Conservation (phyloP, 2,797 vertebrate species). For the Sphenodon punctatus region DNA sequence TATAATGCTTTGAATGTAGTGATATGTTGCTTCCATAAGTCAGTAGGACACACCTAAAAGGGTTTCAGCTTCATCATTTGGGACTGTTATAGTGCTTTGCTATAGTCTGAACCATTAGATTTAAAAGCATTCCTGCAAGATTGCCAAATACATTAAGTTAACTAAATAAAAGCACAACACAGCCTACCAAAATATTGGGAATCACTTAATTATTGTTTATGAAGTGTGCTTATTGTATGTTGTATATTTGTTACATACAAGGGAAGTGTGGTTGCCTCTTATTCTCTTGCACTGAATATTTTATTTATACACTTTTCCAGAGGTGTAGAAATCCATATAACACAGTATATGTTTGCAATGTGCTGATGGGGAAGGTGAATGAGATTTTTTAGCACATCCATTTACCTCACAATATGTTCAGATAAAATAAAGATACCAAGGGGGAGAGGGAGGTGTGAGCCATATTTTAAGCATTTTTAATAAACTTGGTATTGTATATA, state of each 20-base stretch:
- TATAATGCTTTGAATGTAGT: not conserved
- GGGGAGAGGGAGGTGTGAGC: not conserved
- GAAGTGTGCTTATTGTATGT: not conserved
- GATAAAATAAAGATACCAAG: not conserved
- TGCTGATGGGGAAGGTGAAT: not conserved
- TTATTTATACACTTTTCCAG: not conserved
- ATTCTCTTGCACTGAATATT: not conserved
- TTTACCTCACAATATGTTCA: not conserved
- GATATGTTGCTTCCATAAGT: not conserved
- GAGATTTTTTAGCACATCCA: not conserved
- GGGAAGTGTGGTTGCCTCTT: not conserved
- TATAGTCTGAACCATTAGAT: constrained; percentile 47
- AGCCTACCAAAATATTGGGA: constrained; percentile 1
- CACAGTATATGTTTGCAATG: not conserved
- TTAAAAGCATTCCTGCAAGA: constrained; percentile 57
- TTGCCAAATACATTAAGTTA: constrained; percentile 49
- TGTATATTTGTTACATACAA: not conserved
- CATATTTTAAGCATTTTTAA: not conserved
- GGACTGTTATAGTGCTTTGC: constrained; percentile 36
- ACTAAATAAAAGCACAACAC: constrained; percentile 14
- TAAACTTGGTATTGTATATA: no score
- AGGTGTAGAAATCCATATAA: not conserved
- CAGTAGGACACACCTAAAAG: not conserved
- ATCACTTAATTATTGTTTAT: not conserved
- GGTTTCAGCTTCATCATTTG: constrained; percentile 11